Base-by-base conservation (phyloP, 2,888 invertebrate species). In the Cacoxenus indagator region DNA sequence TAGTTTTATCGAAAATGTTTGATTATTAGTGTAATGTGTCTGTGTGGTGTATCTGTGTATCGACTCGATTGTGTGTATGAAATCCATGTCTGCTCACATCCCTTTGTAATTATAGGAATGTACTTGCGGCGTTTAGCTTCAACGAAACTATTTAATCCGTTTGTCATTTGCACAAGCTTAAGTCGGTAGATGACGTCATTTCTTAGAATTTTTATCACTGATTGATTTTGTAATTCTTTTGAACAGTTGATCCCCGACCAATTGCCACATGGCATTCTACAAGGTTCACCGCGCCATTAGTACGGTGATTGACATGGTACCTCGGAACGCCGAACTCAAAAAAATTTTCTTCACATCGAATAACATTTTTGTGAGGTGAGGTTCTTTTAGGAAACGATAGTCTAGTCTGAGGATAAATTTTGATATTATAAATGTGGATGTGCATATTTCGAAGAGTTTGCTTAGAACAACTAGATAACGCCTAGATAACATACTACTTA, bases 1-100 rank as follows among this genome's bases (percentile, higher is more conserved):
- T n/a, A 19, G n/a, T 45, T 31, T 55, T 14, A 59, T 3, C 26
- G 19, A 43, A n/a, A 67, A 62, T 82, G 82, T 81, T 82, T 81
- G 80, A 80, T 82, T 80, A 72, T 71, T 75, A 70, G 61, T 37
- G 9, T 14, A 5, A 2, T 14, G 37, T 14, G 2, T 14, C 11
- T 24, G 27, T 24, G 51, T 19, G 51, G 19, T 19, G 19, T 9
- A 9, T 26, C 26, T 27, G n/a, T 24, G 22, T 55, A 14, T 24
- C 19, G 29, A 59, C 19, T n/a, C 29, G 29, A 29, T 27, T 48
- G 1, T 1, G 48, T 48, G 48, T 48, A 19, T 48, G 5, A 8
- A 31, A 9, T 31, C 14, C 51, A 22, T 51, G 54, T 26, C 54
- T 14, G 9, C 26, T 0, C 24, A 19, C 14, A 9, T 17, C 54